phyloP scores from a whole-genome alignment of 2,797 vertebrate genomes.

The Emydoidea blandingii region DNA sequence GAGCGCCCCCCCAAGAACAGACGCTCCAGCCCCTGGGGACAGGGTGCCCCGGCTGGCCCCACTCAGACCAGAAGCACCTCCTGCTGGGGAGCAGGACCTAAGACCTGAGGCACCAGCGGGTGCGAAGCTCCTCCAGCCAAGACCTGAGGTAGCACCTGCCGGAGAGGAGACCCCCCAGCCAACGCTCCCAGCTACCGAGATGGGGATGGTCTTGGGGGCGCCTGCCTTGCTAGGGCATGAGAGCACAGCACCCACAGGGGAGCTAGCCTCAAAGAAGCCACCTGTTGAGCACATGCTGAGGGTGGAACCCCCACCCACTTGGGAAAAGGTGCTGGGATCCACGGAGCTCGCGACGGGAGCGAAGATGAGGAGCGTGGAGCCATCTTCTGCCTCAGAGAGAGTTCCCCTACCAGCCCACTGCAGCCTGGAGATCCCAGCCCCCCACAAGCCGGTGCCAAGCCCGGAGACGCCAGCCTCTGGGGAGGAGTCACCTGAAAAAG shows the following conservation, averaged over 20 bases:
- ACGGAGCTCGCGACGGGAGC: background rate
- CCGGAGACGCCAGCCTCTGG: constrained; percentile 56
- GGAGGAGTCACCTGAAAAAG: background rate
- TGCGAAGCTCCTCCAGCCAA: background rate
- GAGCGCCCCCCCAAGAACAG: background rate
- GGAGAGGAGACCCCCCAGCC: background rate
- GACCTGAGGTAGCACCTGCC: background rate
- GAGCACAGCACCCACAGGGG: background rate
- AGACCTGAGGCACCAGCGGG: background rate
- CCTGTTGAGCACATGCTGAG: background rate
- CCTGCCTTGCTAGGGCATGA: background rate
- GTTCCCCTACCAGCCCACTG: background rate
- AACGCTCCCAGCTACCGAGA: background rate
- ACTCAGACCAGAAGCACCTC: background rate
- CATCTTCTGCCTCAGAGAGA: background rate
- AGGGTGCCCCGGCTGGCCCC: background rate
- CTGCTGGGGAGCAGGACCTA: background rate
- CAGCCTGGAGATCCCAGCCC: background rate
- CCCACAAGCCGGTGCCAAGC: background rate
- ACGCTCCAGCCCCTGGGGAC: background rate
- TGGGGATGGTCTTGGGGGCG: background rate
- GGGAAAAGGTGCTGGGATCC: background rate
- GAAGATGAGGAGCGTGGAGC: background rate
- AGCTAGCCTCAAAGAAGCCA: background rate
- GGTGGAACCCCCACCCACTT: background rate